Percentiles rank a stretch among this genome's conserved stretches.
Evolutionary conservation across 2,888 invertebrate species (phyloP).

Genomic region (Apantesis nais): DNA sequence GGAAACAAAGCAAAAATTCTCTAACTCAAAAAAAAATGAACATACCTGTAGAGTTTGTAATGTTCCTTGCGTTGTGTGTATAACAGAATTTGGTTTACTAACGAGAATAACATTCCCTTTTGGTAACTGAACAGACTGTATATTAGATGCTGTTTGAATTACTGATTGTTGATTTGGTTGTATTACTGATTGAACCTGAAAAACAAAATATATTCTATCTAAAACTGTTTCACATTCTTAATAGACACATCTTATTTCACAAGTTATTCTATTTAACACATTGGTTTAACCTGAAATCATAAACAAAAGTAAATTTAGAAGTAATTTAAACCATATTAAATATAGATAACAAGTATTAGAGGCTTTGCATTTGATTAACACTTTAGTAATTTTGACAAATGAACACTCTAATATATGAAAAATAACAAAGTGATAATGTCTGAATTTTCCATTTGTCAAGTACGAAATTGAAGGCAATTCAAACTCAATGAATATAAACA

Average conservation of each 20-base stretch:
- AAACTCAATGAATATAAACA: constrained; percentile 18
- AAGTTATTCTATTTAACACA: not conserved
- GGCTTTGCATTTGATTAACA: not conserved
- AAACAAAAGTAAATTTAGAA: not conserved
- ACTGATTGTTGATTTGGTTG: constrained; percentile 98
- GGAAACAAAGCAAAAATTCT: not conserved
- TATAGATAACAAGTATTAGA: not conserved
- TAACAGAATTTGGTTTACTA: constrained; percentile 96
- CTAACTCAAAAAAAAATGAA: not conserved
- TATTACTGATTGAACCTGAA: constrained; percentile 97
- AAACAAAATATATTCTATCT: constrained; percentile 31
- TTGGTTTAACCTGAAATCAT: constrained; percentile 4
- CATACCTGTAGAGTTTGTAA: constrained; percentile 94
- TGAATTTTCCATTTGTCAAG: not conserved
- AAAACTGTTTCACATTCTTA: constrained; percentile 21
- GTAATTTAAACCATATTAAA: not conserved
- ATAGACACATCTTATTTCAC: not conserved
- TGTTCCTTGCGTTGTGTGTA: constrained; percentile 95
- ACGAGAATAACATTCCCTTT: constrained; percentile 96
- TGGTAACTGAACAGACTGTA: constrained; percentile 92
- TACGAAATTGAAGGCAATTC: not conserved
- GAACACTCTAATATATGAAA: not conserved
- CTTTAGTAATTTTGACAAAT: not conserved
- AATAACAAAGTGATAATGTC: not conserved
- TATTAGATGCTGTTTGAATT: constrained; percentile 96